These are phyloP conservation scores for Matsumurasca onukii DNA, from an alignment of 1,140 invertebrate species.

Conservation along the genomic window DNA sequence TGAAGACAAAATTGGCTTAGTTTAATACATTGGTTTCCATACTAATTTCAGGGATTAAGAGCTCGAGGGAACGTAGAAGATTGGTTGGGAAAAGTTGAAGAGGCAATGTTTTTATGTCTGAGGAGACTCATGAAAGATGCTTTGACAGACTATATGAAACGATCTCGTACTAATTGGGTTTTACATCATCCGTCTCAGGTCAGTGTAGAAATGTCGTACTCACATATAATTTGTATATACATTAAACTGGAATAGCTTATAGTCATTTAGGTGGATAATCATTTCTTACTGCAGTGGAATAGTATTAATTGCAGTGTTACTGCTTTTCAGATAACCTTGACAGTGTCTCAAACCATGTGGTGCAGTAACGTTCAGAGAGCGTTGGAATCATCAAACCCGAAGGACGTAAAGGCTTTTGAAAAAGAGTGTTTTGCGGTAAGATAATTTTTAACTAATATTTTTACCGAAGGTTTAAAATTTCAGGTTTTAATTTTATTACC, in stretches of 20 bases:
- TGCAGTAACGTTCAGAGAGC: constrained; percentile 71
- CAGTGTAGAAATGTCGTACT: constrained; percentile 9
- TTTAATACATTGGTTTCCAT: too few relatives aligned
- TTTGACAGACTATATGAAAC: constrained; percentile 60
- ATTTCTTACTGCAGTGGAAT: too few relatives aligned
- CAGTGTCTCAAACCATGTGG: constrained; percentile 88
- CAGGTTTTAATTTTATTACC: too few relatives aligned
- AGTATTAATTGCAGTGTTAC: too few relatives aligned
- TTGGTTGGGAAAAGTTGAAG: constrained; percentile 85
- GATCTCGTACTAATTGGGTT: constrained; percentile 62
- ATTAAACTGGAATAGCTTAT: not conserved
- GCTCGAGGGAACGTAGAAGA: constrained; percentile 82
- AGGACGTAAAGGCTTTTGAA: constrained; percentile 64
- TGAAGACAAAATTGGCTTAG: too few relatives aligned
- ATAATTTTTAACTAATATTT: not conserved
- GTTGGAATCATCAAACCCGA: constrained; percentile 50
- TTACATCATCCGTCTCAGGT: constrained; percentile 60
- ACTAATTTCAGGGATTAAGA: constrained; percentile 80
- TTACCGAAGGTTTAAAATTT: too few relatives aligned
- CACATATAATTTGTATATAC: not conserved
- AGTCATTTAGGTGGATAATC: too few relatives aligned
- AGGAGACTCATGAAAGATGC: constrained; percentile 72
- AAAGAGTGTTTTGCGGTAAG: constrained; percentile 58
- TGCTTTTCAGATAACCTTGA: constrained; percentile 63
- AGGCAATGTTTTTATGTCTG: constrained; percentile 76